Percentiles rank a stretch among this genome's conserved stretches.
phyloP scores from a whole-genome alignment of 2,797 vertebrate genomes.

The Scarus forsteni region DNA sequence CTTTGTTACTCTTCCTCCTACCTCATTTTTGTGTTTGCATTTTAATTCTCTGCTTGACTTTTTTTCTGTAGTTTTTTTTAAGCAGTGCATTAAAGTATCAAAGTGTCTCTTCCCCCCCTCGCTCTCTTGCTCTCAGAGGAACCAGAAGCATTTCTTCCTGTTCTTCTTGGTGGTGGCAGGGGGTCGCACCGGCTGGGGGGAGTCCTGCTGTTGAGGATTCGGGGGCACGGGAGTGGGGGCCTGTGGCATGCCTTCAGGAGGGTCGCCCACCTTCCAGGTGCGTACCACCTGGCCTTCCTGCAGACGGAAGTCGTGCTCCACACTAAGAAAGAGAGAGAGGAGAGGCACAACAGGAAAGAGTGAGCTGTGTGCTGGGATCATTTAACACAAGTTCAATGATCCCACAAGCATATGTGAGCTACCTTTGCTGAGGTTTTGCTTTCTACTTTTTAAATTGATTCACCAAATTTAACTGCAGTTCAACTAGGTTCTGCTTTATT shows the following conservation, averaged over 20 bases:
- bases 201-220: constrained; percentile 75
- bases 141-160: constrained; percentile 87
- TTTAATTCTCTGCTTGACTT: constrained; percentile 42
- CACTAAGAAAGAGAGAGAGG: constrained; percentile 57
- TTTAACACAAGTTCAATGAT: too few species aligned
- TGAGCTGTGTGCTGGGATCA: background rate
- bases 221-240: constrained; percentile 63
- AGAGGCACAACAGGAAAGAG: background rate
- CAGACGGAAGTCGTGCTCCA: constrained; percentile 86
- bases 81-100: constrained; percentile 61
- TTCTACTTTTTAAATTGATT: too few species aligned
- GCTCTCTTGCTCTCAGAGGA: constrained; percentile 74
- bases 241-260: constrained; percentile 74
- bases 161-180: constrained; percentile 81
- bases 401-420: too few species aligned
- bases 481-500: too few species aligned
- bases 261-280: constrained; percentile 84
- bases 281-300: constrained; percentile 86
- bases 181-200: constrained; percentile 72
- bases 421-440: too few species aligned
- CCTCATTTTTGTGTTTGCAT: constrained; percentile 56
- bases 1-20: constrained; percentile 36
- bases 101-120: constrained; percentile 44
- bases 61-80: constrained; percentile 33
- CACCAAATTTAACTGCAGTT: too few species aligned